Evolutionary conservation across 2,888 invertebrate genomes (phyloP).

Genomic region (Dicycla oo): DNA sequence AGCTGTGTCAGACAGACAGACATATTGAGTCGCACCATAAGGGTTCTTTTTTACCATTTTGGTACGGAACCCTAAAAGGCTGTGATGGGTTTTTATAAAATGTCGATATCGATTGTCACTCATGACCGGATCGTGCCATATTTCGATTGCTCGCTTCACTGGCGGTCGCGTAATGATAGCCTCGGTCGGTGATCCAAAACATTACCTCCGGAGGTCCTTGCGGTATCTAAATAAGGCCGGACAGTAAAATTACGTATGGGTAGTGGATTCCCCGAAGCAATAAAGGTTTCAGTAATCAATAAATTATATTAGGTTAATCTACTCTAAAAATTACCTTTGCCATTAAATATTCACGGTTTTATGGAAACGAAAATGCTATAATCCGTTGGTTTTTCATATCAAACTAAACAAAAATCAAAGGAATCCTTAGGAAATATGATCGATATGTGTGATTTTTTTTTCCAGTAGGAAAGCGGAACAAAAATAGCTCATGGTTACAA

Average conservation of each 20-base stretch:
- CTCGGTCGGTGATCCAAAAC: conserved; percentile 27
- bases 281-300: not conserved
- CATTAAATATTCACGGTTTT: not conserved
- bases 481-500: not conserved
- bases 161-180: conserved; percentile 17
- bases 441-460: no score
- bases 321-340: not conserved
- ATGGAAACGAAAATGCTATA: not conserved
- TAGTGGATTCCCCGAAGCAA: not conserved
- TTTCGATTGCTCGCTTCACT: conserved; percentile 32
- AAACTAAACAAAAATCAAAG: not conserved
- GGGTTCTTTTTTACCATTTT: no score
- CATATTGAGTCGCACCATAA: no score
- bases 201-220: conserved; percentile 21
- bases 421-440: not conserved
- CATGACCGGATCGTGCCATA: conserved; percentile 7
- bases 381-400: not conserved
- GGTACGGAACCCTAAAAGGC: no score
- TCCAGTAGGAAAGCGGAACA: not conserved
- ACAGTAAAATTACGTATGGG: not conserved
- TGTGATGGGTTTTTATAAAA: conserved; percentile 1
- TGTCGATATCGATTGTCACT: conserved; percentile 7
- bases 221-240: conserved; percentile 14
- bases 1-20: no score
- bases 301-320: not conserved